These are phyloP conservation scores for Gambusia holbrooki DNA, from an alignment of 2,113 vertebrate genomes.

Conservation along the genomic window DNA sequence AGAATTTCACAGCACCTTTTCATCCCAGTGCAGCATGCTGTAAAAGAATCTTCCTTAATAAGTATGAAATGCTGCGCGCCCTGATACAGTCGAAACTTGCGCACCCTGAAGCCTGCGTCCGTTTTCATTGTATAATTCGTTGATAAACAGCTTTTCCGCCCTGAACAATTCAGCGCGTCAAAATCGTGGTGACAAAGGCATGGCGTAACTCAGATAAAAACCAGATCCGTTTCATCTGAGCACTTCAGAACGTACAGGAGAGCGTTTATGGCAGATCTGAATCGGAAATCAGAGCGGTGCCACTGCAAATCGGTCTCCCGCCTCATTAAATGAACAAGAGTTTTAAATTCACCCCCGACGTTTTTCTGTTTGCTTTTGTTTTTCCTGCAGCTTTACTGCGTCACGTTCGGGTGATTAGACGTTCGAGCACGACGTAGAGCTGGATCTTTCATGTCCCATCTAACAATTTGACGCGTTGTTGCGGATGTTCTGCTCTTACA, in stretches of 20 bases:
- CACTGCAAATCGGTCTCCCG: slow-evolving; percentile 49
- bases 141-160: slow-evolving; percentile 79
- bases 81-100: slow-evolving; percentile 63
- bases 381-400: slow-evolving; percentile 36
- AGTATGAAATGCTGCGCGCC: slow-evolving; percentile 64
- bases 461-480: slow-evolving; percentile 68
- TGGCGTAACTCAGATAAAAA: slow-evolving; percentile 64
- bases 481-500: slow-evolving; percentile 59
- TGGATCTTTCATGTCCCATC: slow-evolving; percentile 70
- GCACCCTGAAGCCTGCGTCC: slow-evolving; percentile 53
- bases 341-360: slow-evolving; percentile 64
- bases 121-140: slow-evolving; percentile 70
- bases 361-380: slow-evolving; percentile 29
- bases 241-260: slow-evolving; percentile 39
- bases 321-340: slow-evolving; percentile 66
- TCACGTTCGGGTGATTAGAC: slow-evolving; percentile 64
- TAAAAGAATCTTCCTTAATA: slow-evolving; percentile 47
- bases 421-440: slow-evolving; percentile 52
- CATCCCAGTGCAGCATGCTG: slow-evolving; percentile 51
- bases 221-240: slow-evolving; percentile 52
- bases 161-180: slow-evolving; percentile 46
- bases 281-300: slow-evolving; percentile 54
- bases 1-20: slow-evolving; percentile 70
- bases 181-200: slow-evolving; percentile 60
- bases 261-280: slow-evolving; percentile 52